Evolutionary conservation across 2,888 invertebrate genomes (phyloP), one percentile per base, ranked within the genome.

Genomic region (Cheilosia impressa): DNA sequence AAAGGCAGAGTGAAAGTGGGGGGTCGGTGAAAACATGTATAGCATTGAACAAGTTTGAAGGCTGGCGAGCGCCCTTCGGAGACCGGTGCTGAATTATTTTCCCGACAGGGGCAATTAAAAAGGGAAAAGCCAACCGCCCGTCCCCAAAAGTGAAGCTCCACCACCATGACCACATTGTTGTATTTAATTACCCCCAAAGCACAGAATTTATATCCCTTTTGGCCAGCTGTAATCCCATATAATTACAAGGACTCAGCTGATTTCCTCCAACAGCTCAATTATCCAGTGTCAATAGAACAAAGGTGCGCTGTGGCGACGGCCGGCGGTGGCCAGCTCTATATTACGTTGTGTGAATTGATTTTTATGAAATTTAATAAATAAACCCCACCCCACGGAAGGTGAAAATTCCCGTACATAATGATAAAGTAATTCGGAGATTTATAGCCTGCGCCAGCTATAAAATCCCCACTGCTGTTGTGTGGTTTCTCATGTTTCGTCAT

Each of bases 181-280:
- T 60, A 69, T 58, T 71, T 84, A 84, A 80, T 80, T 75, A 76
- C 75, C 53, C 27, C 34, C 43, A 69, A 45, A 63, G 68, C 62
- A 62, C 34, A 62, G 71, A 68, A 60, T 31, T 50, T 38, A 75
- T 69, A 15, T 43, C 43, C 43, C 50, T 50, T 57, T 68, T n/a
- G 73, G 73, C 58, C 65, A 47, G 68, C 53, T 58, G 75, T 76
- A 80, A 84, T 75, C 75, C 80, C 27, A 38, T 34, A 41, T 71
- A 63, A 84, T 76, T 80, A 71, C 75, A 55, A 62, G 60, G 55
- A 76, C 75, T 79, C 80, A 75, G 69, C 66, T 75, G 69, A 66
- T 80, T 76, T 80, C 66, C 65, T 75, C 62, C 65, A 80, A 84
- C 65, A 76, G 63, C 80, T 84, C 84, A 84, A 84, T 84, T 76